A percentile compares a stretch with the other conserved stretches of the same genome.
These are phyloP conservation scores for Amblyteles armatorius DNA, from an alignment of 2,888 invertebrate species.

Conservation along the genomic window DNA sequence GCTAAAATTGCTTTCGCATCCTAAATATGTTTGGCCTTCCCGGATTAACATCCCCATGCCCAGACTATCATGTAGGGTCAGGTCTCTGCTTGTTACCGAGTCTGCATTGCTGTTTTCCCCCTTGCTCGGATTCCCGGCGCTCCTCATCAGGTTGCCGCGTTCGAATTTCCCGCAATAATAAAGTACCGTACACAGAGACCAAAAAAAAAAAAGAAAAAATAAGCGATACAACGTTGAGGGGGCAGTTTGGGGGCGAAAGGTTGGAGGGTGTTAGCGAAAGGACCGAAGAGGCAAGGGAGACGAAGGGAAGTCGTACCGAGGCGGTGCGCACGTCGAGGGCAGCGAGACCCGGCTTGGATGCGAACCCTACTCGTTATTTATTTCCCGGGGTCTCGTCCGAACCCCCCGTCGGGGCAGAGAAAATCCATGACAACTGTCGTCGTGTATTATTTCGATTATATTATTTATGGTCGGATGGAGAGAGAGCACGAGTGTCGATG, in stretches of 20 bases:
- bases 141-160: conserved; percentile 47
- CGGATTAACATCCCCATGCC: not conserved
- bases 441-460: conserved; percentile 69
- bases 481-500: conserved; percentile 47
- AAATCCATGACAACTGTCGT: conserved; percentile 69
- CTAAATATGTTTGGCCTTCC: not conserved
- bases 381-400: conserved; percentile 57
- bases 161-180: conserved; percentile 57
- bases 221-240: conserved; percentile 33
- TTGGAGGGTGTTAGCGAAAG: conserved; percentile 31
- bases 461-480: conserved; percentile 55
- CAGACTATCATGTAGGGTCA: conserved; percentile 7
- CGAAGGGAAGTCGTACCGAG: conserved; percentile 36
- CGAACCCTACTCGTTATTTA: conserved; percentile 62
- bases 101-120: not conserved
- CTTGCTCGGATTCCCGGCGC: not conserved
- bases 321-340: conserved; percentile 47
- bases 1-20: not conserved
- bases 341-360: conserved; percentile 2
- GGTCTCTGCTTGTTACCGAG: not conserved
- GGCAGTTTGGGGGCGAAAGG: not conserved
- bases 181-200: conserved; percentile 18
- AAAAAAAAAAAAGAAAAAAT: conserved; percentile 28
- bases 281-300: conserved; percentile 32
- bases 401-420: conserved; percentile 18